Evolutionary conservation across 1,140 invertebrate species (phyloP), one percentile per base, ranked within the genome.

Genomic region (Carcinoscorpius rotundicauda): DNA sequence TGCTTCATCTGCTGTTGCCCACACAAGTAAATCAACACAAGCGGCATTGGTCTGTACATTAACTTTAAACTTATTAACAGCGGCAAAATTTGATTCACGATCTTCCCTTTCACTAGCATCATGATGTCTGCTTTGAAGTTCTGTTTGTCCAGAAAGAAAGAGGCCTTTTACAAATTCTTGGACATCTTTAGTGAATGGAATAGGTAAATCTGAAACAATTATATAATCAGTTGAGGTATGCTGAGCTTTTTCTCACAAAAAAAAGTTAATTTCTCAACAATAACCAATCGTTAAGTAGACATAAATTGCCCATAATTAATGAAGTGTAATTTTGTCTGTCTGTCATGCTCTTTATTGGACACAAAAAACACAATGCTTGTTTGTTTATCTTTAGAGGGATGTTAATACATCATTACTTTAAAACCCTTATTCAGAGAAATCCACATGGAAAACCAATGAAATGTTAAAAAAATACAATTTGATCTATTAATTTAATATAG

Each of bases 11-110:
- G 87, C 86, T 71, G 96, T 93, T 8, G 94, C 92, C 96, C 96
- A 99, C 51, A 98, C 93, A 3, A 99, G 81, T 0, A 99, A 82
- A 77, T 99, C 94, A 3, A 98, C 91, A 77, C 95, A 98, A 10
- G 93, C 92, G 4, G 95, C 93, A 80, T 97, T 97, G 0, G 93
- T 92, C 83, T 94, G 92, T 0, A 98, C 91, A 74, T 95, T 95
- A 51, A 97, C 86, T 79, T 96, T 95, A 73, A 94, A 92, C 74
- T 88, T 88, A 78, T 94, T 94, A 4, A 93, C 85, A 0, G 87
- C 84, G 3, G 88, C 61, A 81, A 86, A 66, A 68, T 68, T 71
- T 10, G 68, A 68, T 62, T 70, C 69, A 61, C 62, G 61, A 62
- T 72, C 72, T 72, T 91, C 88, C n/a, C 84, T 79, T 65, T 88